Evolutionary conservation across 2,113 vertebrate species (phyloP).

Genomic region (Vireo altiloquus): DNA sequence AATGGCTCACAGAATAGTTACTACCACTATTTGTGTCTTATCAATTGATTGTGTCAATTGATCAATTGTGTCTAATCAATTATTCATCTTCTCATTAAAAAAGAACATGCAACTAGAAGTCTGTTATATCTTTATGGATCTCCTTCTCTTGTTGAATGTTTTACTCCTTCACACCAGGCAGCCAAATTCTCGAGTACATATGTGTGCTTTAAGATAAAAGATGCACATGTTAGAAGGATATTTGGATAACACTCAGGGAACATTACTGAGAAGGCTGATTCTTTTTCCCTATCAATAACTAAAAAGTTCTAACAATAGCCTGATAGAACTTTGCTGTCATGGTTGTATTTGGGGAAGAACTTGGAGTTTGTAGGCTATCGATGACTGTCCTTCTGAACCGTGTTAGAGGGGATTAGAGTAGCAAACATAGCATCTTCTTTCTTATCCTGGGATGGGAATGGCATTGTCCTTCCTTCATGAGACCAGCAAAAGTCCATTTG

Average conservation of each 20-base stretch:
- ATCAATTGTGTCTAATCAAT: not conserved
- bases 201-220: not conserved
- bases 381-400: not conserved
- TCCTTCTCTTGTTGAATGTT: not conserved
- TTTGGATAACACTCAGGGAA: not conserved
- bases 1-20: not conserved
- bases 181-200: not conserved
- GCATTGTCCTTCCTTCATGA: not conserved
- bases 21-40: not conserved
- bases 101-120: not conserved
- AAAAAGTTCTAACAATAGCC: not conserved
- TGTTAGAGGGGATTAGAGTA: not conserved
- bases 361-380: not conserved
- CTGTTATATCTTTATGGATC: not conserved
- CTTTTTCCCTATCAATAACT: not conserved
- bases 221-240: not conserved
- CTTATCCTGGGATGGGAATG: not conserved
- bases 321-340: not conserved
- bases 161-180: not conserved
- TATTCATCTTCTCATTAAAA: not conserved
- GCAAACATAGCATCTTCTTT: not conserved
- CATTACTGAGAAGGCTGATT: not conserved
- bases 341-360: not conserved
- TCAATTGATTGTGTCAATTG: too few species aligned
- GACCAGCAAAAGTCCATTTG: not conserved